Conservation (phyloP, 1,140 invertebrate genomes). For the Diachasma alloeum region DNA sequence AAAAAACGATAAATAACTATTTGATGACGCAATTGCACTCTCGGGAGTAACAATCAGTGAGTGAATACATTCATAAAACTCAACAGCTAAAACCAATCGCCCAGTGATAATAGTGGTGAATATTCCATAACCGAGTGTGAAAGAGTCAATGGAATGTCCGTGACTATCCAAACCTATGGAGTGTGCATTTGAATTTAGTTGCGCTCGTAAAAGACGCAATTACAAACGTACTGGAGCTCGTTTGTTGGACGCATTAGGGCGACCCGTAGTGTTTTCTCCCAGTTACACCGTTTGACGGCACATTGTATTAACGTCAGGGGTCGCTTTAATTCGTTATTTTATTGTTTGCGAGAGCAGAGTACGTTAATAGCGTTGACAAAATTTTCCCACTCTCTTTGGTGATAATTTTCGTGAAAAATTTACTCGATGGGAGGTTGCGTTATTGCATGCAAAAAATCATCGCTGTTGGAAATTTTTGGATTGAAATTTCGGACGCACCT, state of each 20-base stretch:
- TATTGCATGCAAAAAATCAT: not conserved
- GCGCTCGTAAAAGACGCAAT: constrained; percentile 57
- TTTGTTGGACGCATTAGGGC: constrained; percentile 46
- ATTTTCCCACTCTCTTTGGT: constrained; percentile 26
- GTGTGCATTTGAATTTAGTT: constrained; percentile 50
- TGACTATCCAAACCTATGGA: constrained; percentile 30
- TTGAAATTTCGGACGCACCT: too few relatives aligned
- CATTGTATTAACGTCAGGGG: constrained; percentile 52
- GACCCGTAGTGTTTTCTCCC: constrained; percentile 36
- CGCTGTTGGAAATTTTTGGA: too few relatives aligned
- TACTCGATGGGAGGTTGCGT: not conserved
- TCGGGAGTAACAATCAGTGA: not conserved
- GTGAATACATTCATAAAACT: not conserved
- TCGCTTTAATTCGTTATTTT: constrained; percentile 51
- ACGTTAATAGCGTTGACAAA: constrained; percentile 26
- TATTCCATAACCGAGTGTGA: not conserved
- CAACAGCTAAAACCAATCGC: not conserved
- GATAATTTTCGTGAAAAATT: constrained; percentile 31
- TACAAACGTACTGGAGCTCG: constrained; percentile 47
- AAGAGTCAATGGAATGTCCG: not conserved
- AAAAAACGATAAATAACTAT: not conserved
- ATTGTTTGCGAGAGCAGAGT: constrained; percentile 35
- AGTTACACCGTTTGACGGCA: constrained; percentile 51
- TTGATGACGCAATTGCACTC: not conserved
- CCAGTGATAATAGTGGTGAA: not conserved